Base-by-base conservation (phyloP, 1,140 invertebrate species). In the Pteromalus puparum region DNA sequence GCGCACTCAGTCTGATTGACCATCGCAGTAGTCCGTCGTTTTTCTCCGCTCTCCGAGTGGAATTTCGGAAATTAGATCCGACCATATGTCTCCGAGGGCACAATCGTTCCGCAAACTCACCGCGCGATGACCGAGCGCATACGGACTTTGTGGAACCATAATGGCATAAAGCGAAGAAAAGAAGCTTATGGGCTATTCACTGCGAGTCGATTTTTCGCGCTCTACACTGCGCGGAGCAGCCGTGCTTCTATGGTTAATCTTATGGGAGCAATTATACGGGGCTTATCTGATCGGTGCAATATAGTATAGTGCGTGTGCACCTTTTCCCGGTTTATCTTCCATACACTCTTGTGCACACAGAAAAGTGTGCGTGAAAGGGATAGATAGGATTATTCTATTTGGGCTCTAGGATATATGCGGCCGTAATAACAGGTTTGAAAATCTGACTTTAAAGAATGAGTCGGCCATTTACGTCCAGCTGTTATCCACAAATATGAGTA, bases 61-160 rank as follows among this genome's bases (percentile, higher is more conserved):
- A 68, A n/a, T 72, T 72, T 72, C 48, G 68, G 67, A 18, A 48
- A 72, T 67, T 80, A 18, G 38, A 30, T 61, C 75, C 24, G n/a
- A 46, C 68, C 80, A 74, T 38, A 74, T 73, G 80, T 42, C 73
- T 81, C 67, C 12, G 15, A 15, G 18, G 24, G 73, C 15, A 81
- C 28, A 75, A 82, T 82, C 13, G 2, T 75, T 82, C 67, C n/a
- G 81, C 81, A 82, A 75, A 75, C n/a, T 74, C 80, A 74, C 4
- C 28, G 38, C 68, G 15, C 24, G 46, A 77, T 48, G 75, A 46
- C 75, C 24, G n/a, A 12, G 46, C 38, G 46, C 75, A 26, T 77
- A 77, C 53, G 75, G 46, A 24, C 67, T 15, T 15, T 48, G 15
- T 42, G 46, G 12, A 48, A 1, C 9, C 13, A 15, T 18, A 34